A percentile compares a stretch with the other conserved stretches of the same genome.
phyloP scores from a whole-genome alignment of 1,140 invertebrate species.

The Papilio polyxenes region DNA sequence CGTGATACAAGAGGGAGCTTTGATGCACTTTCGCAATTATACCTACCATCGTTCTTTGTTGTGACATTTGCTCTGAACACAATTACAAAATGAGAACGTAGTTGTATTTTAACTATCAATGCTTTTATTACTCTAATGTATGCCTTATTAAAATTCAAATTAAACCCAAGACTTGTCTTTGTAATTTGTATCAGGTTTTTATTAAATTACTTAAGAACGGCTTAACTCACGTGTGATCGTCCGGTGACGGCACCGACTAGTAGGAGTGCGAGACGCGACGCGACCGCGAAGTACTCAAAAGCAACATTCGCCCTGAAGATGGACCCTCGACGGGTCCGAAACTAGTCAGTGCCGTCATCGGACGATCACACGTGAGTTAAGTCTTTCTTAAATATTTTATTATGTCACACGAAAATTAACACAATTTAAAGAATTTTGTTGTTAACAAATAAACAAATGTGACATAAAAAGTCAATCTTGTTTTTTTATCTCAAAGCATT shows the following conservation, averaged over 20 bases:
- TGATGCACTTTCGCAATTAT: constrained; percentile 13
- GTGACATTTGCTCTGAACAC: constrained; percentile 8
- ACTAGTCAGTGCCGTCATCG: no score
- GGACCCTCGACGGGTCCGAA: no score
- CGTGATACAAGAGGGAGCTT: not conserved
- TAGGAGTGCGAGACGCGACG: no score
- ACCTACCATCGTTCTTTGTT: constrained; percentile 19
- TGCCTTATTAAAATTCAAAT: not conserved
- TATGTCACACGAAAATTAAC: no score
- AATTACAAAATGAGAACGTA: constrained; percentile 1
- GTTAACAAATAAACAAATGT: not conserved
- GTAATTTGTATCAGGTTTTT: not conserved
- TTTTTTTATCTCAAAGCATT: not conserved
- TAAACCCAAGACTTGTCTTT: not conserved
- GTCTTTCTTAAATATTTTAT: no score
- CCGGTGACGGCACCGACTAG: no score
- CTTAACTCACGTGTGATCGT: no score
- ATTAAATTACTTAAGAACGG: no score
- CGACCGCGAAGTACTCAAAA: no score
- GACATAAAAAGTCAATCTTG: not conserved
- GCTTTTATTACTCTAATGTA: constrained; percentile 12
- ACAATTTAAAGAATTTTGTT: no score
- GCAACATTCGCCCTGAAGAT: no score
- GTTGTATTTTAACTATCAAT: constrained; percentile 6
- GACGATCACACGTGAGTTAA: no score